phyloP scores from a whole-genome alignment of 1,140 invertebrate genomes.

The Calosoma granatense region DNA sequence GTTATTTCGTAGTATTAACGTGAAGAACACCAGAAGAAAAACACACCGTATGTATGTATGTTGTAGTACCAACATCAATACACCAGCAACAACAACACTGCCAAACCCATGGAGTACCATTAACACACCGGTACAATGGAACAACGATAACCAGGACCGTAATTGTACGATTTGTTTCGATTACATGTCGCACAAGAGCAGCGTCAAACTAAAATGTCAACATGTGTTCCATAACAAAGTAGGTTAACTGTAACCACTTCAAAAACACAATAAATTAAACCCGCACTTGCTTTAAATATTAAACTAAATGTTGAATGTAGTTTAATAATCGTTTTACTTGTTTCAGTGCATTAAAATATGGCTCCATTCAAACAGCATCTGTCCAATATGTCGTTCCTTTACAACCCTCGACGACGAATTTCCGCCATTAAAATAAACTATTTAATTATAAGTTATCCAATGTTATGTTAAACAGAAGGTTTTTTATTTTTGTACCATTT shows the following conservation, averaged over 20 bases:
- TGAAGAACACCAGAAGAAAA: too few species aligned
- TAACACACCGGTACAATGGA: neutral
- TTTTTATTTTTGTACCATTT: too few species aligned
- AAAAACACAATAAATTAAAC: neutral
- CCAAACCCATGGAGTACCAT: neutral
- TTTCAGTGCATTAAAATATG: neutral
- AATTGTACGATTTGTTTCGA: slow-evolving; percentile 5
- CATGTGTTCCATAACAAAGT: neutral
- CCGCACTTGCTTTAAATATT: neutral
- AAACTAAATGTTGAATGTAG: neutral
- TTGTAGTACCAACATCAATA: too few species aligned
- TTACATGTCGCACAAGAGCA: neutral
- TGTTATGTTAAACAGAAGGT: too few species aligned
- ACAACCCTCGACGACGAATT: neutral
- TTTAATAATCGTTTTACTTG: neutral
- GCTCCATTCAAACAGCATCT: neutral
- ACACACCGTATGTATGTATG: too few species aligned
- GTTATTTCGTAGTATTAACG: too few species aligned
- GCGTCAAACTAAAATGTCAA: neutral
- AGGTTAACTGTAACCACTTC: too few species aligned
- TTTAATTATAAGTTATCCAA: too few species aligned
- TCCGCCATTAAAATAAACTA: neutral
- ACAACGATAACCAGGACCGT: neutral
- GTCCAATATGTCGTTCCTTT: neutral
- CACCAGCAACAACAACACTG: neutral